Evolutionary conservation across 2,113 vertebrate species (phyloP).

Genomic region (Dicrurus megarhynchus): DNA sequence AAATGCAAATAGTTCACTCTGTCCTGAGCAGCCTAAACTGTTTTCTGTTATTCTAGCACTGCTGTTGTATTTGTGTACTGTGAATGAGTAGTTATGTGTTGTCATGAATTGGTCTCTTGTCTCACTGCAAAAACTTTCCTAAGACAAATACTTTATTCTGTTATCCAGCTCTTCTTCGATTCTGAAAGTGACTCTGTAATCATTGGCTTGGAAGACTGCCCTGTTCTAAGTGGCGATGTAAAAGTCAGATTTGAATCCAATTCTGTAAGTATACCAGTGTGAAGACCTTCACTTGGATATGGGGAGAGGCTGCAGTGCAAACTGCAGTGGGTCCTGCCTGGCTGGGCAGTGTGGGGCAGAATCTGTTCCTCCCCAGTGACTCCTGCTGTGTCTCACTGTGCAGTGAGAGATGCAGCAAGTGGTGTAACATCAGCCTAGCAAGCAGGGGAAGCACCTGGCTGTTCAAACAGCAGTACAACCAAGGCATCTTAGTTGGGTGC

Average conservation of each 20-base stretch:
- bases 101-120: neutral
- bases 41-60: neutral
- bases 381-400: neutral
- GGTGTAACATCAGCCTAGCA: neutral
- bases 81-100: neutral
- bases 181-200: slow-evolving; percentile 78
- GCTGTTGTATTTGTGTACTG: neutral
- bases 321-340: neutral
- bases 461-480: neutral
- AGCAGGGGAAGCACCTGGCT: neutral
- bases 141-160: neutral
- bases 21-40: neutral
- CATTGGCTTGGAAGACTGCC: slow-evolving; percentile 82
- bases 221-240: slow-evolving; percentile 84
- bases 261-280: slow-evolving; percentile 77
- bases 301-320: neutral
- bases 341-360: neutral
- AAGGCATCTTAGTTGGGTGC: neutral
- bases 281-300: neutral
- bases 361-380: neutral
- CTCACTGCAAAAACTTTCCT: neutral
- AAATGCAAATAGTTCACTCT: neutral
- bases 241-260: slow-evolving; percentile 90
- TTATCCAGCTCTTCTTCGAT: slow-evolving; percentile 84
- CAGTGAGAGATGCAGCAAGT: neutral